Evolutionary conservation across 2,113 vertebrate species (phyloP).

Genomic region (Calidris pygmaea): DNA sequence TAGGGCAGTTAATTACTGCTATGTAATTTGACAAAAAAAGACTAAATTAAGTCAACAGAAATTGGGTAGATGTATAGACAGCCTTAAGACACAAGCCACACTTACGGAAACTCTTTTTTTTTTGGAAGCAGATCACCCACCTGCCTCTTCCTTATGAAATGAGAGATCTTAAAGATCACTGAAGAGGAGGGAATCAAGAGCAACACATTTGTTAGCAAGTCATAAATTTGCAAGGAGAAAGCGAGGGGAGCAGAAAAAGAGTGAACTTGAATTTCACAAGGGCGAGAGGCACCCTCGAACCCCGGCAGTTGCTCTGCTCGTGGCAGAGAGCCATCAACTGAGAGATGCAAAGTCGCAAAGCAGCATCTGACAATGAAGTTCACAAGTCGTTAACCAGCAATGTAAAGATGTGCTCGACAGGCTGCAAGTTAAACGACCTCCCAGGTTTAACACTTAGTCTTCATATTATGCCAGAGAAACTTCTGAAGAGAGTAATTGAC

Average conservation of each 20-base stretch:
- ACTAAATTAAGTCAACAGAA: slow-evolving; percentile 7
- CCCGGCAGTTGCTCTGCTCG: not conserved
- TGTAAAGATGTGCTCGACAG: slow-evolving; percentile 34
- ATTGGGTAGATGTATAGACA: not conserved
- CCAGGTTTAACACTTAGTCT: not conserved
- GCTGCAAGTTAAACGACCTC: slow-evolving; percentile 48
- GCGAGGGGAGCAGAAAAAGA: slow-evolving; percentile 31
- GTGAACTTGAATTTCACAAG: slow-evolving; percentile 50
- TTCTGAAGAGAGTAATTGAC: not conserved
- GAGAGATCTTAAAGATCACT: slow-evolving; percentile 61
- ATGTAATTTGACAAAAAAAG: slow-evolving; percentile 1
- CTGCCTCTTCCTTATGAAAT: slow-evolving; percentile 50
- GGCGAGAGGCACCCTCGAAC: not conserved
- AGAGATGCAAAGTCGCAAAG: not conserved
- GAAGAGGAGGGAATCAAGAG: slow-evolving; percentile 65
- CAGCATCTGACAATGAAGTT: slow-evolving; percentile 23
- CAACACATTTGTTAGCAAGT: slow-evolving; percentile 58
- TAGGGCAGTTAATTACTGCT: not conserved
- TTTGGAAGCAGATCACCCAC: slow-evolving; percentile 48
- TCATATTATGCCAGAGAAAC: not conserved
- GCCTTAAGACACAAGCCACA: not conserved
- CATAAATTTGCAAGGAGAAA: slow-evolving; percentile 66
- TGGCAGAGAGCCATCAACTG: slow-evolving; percentile 16
- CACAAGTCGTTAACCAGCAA: slow-evolving; percentile 4
- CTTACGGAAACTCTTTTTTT: not conserved